A percentile compares a stretch with the other conserved stretches of the same genome.
Conservation (phyloP, 2,888 invertebrate genomes). For the Falcaria lacertinaria region DNA sequence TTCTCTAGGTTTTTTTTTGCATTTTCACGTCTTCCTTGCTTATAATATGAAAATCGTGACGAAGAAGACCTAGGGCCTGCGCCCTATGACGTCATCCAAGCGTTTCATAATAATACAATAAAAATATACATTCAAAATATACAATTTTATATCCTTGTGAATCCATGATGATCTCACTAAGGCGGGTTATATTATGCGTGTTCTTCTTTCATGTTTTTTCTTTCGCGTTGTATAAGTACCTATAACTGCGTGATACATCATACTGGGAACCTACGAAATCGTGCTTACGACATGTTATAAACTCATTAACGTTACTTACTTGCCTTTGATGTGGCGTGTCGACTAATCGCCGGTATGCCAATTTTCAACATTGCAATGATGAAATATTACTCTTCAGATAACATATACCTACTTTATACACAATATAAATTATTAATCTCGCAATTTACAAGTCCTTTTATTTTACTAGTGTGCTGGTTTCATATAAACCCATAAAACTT, state of each 20-base stretch:
- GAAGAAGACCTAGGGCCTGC: slow-evolving; percentile 17
- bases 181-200: slow-evolving; percentile 9
- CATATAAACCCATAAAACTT: too few relatives aligned
- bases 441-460: too few relatives aligned
- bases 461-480: too few relatives aligned
- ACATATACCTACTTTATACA: not conserved
- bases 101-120: slow-evolving; percentile 26
- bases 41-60: slow-evolving; percentile 15
- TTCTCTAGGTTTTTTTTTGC: not conserved
- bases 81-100: slow-evolving; percentile 21
- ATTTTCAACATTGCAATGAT: not conserved
- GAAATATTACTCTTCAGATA: not conserved
- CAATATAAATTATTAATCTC: too few relatives aligned
- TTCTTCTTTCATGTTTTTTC: slow-evolving; percentile 5
- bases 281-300: not conserved
- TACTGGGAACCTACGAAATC: not conserved
- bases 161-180: slow-evolving; percentile 26
- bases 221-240: not conserved
- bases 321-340: not conserved
- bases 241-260: not conserved
- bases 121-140: too few relatives aligned
- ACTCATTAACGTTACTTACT: not conserved
- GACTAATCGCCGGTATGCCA: not conserved
- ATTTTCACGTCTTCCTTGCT: not conserved
- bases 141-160: slow-evolving; percentile 26